Conservation (phyloP, 2,113 vertebrate genomes). For the Bos indicus region DNA sequence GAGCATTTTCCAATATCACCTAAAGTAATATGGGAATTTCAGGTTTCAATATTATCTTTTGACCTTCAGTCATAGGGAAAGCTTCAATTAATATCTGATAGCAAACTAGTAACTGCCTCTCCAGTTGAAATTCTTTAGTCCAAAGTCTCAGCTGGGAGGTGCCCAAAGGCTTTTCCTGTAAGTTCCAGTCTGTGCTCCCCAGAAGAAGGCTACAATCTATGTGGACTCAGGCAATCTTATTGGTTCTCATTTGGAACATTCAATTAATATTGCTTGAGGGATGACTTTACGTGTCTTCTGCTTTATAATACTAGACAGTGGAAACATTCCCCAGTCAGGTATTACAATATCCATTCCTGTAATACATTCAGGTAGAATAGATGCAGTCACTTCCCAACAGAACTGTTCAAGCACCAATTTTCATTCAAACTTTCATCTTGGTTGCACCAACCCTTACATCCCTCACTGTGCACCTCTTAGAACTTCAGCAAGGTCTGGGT, state of each 20-base stretch:
- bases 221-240: not conserved
- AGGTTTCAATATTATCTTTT: not conserved
- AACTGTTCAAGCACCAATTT: not conserved
- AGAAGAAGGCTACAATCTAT: not conserved
- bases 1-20: not conserved
- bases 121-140: not conserved
- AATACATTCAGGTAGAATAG: not conserved
- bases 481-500: not conserved
- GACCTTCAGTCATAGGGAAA: not conserved
- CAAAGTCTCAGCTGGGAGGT: not conserved
- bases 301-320: not conserved
- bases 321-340: not conserved
- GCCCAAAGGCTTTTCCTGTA: not conserved
- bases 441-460: not conserved
- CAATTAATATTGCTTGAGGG: not conserved
- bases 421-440: not conserved
- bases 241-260: not conserved
- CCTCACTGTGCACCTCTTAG: not conserved
- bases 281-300: not conserved
- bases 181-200: not conserved
- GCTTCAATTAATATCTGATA: not conserved
- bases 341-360: not conserved
- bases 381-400: not conserved
- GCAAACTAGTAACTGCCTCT: not conserved
- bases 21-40: not conserved